Percentiles rank a stretch among this genome's conserved stretches.
Evolutionary conservation across 2,888 invertebrate species (phyloP).

Genomic region (Oegoconia quadripuncta): DNA sequence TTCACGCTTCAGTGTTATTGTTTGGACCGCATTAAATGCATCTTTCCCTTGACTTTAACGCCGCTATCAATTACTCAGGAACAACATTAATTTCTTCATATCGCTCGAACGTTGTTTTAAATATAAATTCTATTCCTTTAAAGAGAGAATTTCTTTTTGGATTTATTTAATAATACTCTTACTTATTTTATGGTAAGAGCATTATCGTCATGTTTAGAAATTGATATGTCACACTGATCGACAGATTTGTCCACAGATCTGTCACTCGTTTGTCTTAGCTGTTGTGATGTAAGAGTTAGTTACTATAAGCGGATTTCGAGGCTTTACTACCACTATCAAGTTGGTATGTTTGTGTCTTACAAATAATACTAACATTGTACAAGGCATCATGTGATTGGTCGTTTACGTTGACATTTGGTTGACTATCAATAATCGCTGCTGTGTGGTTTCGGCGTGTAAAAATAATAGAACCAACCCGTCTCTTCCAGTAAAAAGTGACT

Average conservation of each 20-base stretch:
- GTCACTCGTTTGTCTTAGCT: not conserved
- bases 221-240: slow-evolving; percentile 11
- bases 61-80: slow-evolving; percentile 10
- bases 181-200: not conserved
- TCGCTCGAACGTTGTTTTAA: not conserved
- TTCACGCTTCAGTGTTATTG: not conserved
- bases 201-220: slow-evolving; percentile 3
- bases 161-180: not conserved
- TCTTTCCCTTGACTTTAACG: slow-evolving; percentile 3
- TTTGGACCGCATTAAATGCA: not conserved
- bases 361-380: not conserved
- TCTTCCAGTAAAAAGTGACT: no score
- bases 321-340: slow-evolving; percentile 1
- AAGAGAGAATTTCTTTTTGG: not conserved
- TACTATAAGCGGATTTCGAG: slow-evolving; percentile 7
- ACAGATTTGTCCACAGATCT: slow-evolving; percentile 14
- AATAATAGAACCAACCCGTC: no score
- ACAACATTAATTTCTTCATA: slow-evolving; percentile 1
- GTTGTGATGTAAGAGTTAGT: slow-evolving; percentile 8
- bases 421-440: no score
- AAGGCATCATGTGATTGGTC: no score
- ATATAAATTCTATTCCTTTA: not conserved
- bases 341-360: slow-evolving; percentile 4
- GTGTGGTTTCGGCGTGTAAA: no score
- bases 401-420: no score